These are phyloP conservation scores for Grammomys surdaster DNA, from an alignment of 2,113 vertebrate genomes.

Conservation along the genomic window DNA sequence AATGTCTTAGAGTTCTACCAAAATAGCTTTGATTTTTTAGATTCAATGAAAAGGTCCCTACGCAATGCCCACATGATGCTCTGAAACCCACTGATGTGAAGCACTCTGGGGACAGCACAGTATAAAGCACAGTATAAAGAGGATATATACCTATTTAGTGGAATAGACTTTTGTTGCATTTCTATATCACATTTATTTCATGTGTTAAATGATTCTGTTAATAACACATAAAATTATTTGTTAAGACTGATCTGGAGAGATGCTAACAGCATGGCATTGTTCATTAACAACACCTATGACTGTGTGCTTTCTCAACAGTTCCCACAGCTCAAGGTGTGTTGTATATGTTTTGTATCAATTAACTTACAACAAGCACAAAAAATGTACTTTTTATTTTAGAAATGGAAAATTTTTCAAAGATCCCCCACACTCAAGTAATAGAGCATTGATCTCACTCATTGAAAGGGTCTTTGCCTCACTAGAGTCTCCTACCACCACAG, in stretches of 20 bases:
- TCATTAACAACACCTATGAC: not conserved
- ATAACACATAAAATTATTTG: not conserved
- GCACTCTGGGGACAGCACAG: not conserved
- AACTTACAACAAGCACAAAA: not conserved
- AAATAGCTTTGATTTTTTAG: not conserved
- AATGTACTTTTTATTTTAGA: not conserved
- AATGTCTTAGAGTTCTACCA: not conserved
- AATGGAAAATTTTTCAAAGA: not conserved
- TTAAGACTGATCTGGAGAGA: not conserved
- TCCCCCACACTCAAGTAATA: not conserved
- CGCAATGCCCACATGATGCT: rapidly evolving
- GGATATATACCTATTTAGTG: not conserved
- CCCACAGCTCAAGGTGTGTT: not conserved
- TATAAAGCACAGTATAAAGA: not conserved
- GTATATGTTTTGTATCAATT: not conserved
- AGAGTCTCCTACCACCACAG: too few species aligned
- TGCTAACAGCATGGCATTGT: not conserved
- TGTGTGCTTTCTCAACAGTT: not conserved
- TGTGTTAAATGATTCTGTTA: not conserved
- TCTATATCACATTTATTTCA: not conserved
- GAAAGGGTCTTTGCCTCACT: not conserved
- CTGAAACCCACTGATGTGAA: not conserved
- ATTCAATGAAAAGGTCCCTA: not conserved
- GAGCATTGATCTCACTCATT: not conserved
- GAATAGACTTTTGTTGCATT: not conserved